Evolutionary conservation across 2,888 invertebrate species (phyloP), one percentile per base, ranked within the genome.

Genomic region (Caenorhabditis macrosperma): DNA sequence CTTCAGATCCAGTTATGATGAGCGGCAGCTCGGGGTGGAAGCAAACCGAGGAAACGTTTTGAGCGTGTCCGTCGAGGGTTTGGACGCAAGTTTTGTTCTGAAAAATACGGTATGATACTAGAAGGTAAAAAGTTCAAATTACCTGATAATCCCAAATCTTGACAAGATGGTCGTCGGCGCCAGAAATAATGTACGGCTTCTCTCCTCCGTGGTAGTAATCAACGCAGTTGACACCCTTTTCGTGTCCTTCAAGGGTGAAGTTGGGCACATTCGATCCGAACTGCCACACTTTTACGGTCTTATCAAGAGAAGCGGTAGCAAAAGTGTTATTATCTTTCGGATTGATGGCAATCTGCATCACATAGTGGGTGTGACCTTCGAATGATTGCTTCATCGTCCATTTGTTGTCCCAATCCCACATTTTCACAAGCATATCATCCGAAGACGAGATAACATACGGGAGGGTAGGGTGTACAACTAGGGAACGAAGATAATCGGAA

Each of bases 281-380:
- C 91, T 99, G 98, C 99, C 99, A 99, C 0, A 97, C 95, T 93
- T 99, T 99, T 26, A 99, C 94, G 0, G 97, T 97, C 83, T 96
- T 94, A 92, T 99, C 99, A 46, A 99, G 93, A 48, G 98, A 98
- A n/a, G 97, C 99, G 88, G 96, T 97, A 15, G 98, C 99, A 92
- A 99, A 99, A 44, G 98, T 98, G 92, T 99, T 99, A 92, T 98
- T 99, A 91, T 99, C 99, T 91, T 99, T 99, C 0, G 99, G 99
- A 92, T 99, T 99, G 90, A 99, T 95, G 0, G 97, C 97, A 87
- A 99, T 95, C 92, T 99, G 98, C 99, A 99, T 99, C 1, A 99
- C 97, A 91, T 99, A 99, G 92, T 99, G 99, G 0, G 96, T 95
- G 92, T 99, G 99, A 0, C 90, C 98, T 91, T 99, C 99, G 91